A percentile compares a stretch with the other conserved stretches of the same genome.
phyloP scores from a whole-genome alignment of 2,113 vertebrate species.

The Gopherus flavomarginatus region DNA sequence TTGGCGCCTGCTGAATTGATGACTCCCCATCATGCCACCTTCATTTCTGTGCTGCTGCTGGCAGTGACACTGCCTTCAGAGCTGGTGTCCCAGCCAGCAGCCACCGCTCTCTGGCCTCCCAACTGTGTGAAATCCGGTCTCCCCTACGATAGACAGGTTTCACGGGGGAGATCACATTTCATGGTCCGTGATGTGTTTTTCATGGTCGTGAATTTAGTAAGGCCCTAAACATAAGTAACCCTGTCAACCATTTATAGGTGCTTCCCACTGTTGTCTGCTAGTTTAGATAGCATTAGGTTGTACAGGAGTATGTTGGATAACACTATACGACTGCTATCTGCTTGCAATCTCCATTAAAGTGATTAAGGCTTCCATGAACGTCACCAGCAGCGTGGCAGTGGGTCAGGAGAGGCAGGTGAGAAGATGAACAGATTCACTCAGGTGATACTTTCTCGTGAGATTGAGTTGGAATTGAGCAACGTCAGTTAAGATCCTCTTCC shows the following conservation, averaged over 20 bases:
- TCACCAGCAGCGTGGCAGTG: background rate
- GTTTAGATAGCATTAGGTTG: background rate
- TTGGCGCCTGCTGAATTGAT: background rate
- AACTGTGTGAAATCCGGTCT: too few relatives aligned
- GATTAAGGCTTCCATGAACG: background rate
- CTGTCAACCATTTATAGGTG: background rate
- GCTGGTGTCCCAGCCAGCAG: too few relatives aligned
- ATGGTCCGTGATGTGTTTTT: too few relatives aligned
- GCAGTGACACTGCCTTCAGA: too few relatives aligned
- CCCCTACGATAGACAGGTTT: too few relatives aligned
- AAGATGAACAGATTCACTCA: background rate
- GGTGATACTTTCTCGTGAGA: background rate
- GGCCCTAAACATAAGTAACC: background rate
- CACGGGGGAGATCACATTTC: too few relatives aligned
- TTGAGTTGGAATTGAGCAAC: background rate
- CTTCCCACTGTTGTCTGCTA: background rate
- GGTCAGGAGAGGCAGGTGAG: background rate
- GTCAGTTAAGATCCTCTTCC: background rate
- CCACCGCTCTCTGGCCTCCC: too few relatives aligned
- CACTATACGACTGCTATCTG: background rate
- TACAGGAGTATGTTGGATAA: background rate
- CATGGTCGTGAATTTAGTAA: too few relatives aligned
- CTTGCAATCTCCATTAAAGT: background rate
- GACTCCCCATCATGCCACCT: too few relatives aligned
- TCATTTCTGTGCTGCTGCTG: too few relatives aligned